Conservation (phyloP, 2,113 vertebrate species). For the Ptilorrhoa leucosticta region DNA sequence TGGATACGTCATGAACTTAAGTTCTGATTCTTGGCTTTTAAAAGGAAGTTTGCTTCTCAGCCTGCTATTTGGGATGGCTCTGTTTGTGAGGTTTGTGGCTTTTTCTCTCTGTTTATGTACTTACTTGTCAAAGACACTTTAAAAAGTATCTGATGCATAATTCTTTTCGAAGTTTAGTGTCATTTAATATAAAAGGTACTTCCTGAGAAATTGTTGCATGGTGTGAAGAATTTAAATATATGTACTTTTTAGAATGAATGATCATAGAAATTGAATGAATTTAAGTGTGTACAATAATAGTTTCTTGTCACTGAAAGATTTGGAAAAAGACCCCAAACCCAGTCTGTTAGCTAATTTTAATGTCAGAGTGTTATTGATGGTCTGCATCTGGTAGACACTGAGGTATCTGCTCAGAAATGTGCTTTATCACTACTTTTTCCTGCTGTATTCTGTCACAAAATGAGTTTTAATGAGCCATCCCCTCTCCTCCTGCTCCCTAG, state of each 20-base stretch:
- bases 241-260: background rate
- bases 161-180: background rate
- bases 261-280: background rate
- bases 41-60: slow-evolving; percentile 85
- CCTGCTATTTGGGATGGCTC: slow-evolving; percentile 74
- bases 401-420: background rate
- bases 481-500: background rate
- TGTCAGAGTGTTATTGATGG: background rate
- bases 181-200: background rate
- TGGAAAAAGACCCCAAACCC: background rate
- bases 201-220: background rate
- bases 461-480: background rate
- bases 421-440: background rate
- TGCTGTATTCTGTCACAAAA: background rate
- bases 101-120: background rate
- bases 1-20: slow-evolving; percentile 81
- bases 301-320: background rate
- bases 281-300: background rate
- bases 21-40: slow-evolving; percentile 93
- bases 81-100: slow-evolving; percentile 81
- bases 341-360: background rate
- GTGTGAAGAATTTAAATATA: background rate
- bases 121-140: background rate
- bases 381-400: background rate
- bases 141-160: background rate